Evolutionary conservation across 2,113 vertebrate genomes (phyloP).

Genomic region (Stigmatopora nigra): DNA sequence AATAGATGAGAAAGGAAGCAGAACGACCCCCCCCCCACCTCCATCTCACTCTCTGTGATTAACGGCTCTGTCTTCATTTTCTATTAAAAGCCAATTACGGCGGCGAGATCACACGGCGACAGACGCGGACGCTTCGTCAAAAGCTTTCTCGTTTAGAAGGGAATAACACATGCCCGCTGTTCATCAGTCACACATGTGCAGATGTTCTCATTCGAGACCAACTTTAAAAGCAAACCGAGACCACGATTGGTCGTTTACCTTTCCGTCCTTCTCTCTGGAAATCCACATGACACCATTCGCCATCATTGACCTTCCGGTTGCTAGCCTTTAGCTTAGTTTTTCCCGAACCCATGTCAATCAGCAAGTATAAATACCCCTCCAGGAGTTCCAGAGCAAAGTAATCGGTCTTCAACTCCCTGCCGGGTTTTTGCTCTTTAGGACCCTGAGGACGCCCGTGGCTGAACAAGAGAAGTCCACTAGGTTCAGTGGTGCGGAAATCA

Average conservation of each 20-base stretch:
- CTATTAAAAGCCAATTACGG: constrained; percentile 75
- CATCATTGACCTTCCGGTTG: constrained; percentile 89
- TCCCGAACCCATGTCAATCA: constrained; percentile 90
- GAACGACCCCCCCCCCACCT: constrained; percentile 35
- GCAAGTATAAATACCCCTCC: constrained; percentile 83
- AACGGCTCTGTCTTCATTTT: constrained; percentile 72
- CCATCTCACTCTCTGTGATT: constrained; percentile 61
- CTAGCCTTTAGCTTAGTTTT: constrained; percentile 84
- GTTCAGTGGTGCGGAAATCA: constrained; percentile 87
- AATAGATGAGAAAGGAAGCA: constrained; percentile 63
- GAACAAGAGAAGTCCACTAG: constrained; percentile 84
- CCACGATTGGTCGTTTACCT: constrained; percentile 69
- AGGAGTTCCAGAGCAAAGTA: constrained; percentile 89
- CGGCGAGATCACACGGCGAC: constrained; percentile 39
- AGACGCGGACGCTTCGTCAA: constrained; percentile 24
- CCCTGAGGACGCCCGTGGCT: constrained; percentile 75
- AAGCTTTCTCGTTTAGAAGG: constrained; percentile 31
- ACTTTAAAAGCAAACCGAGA: background rate
- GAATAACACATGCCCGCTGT: constrained; percentile 44
- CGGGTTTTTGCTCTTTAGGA: constrained; percentile 66
- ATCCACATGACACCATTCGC: constrained; percentile 92
- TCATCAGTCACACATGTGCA: constrained; percentile 36
- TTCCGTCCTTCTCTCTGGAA: constrained; percentile 88
- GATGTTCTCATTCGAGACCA: constrained; percentile 24
- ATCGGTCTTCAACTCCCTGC: constrained; percentile 73